Evolutionary conservation across 2,888 invertebrate species (phyloP).

Genomic region (Eupithecia insigniata): DNA sequence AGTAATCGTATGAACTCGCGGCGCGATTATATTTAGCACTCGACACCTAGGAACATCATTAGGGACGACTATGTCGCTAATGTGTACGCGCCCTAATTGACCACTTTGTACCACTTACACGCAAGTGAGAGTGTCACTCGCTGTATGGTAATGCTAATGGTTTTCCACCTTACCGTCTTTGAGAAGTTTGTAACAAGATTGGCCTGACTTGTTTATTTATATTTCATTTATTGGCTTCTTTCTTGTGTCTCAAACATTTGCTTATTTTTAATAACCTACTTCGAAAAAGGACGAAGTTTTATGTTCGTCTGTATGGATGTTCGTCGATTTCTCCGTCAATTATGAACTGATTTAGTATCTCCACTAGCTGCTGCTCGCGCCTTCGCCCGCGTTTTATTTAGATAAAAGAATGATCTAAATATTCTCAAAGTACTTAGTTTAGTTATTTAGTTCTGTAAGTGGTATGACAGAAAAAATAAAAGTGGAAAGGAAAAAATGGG

Average conservation of each 20-base stretch:
- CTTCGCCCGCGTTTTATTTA: no score
- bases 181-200: neutral
- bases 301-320: no score
- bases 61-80: constrained; percentile 60
- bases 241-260: neutral
- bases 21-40: constrained; percentile 62
- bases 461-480: neutral
- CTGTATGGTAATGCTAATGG: constrained; percentile 31
- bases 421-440: no score
- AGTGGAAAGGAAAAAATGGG: no score
- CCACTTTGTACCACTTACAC: constrained; percentile 44
- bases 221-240: neutral
- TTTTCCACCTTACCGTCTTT: constrained; percentile 25
- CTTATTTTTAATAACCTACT: no score
- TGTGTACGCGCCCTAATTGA: constrained; percentile 62
- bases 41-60: constrained; percentile 70
- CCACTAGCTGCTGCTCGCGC: no score
- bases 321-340: no score
- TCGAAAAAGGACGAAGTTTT: no score
- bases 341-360: no score
- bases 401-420: neutral
- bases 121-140: constrained; percentile 27
- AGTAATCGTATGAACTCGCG: constrained; percentile 43
- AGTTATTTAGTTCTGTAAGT: no score
- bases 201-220: neutral